Conservation (phyloP, 2,888 invertebrate genomes). For the Lasioglossum oenotherae region DNA sequence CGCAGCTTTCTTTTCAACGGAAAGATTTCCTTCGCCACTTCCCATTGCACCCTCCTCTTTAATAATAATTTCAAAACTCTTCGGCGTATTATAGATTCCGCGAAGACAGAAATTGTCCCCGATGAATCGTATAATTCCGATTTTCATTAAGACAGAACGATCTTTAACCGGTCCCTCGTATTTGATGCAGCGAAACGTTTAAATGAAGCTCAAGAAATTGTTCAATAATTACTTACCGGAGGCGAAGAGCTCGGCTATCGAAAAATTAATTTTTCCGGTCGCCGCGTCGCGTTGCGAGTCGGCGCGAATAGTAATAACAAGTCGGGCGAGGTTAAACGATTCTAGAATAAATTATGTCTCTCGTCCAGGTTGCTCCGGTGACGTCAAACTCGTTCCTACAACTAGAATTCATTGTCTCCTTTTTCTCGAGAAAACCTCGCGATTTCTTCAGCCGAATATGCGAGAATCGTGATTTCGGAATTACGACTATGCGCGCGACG, state of each 20-base stretch:
- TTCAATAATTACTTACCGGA: not conserved
- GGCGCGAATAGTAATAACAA: not conserved
- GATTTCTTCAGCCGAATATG: not conserved
- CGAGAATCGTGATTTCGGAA: not conserved
- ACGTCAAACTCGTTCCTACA: not conserved
- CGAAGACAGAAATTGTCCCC: not conserved
- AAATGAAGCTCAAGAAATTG: not conserved
- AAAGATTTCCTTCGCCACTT: not conserved
- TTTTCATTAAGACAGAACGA: slow-evolving; percentile 7
- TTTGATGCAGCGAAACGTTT: not conserved
- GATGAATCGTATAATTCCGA: not conserved
- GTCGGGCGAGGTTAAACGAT: not conserved
- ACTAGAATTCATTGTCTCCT: not conserved
- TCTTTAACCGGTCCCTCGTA: not conserved
- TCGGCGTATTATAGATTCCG: not conserved
- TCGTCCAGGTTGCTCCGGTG: not conserved
- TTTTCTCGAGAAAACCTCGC: slow-evolving; percentile 13
- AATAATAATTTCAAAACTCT: not conserved
- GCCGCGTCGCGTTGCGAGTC: not conserved
- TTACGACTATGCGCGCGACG: not conserved
- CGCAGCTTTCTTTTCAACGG: not conserved
- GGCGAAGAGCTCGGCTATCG: not conserved
- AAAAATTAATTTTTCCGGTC: slow-evolving; percentile 2
- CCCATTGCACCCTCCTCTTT: not conserved
- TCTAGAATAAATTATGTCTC: not conserved